phyloP scores from a whole-genome alignment of 64 coral and sea anemone species.

The Montipora cactus region DNA sequence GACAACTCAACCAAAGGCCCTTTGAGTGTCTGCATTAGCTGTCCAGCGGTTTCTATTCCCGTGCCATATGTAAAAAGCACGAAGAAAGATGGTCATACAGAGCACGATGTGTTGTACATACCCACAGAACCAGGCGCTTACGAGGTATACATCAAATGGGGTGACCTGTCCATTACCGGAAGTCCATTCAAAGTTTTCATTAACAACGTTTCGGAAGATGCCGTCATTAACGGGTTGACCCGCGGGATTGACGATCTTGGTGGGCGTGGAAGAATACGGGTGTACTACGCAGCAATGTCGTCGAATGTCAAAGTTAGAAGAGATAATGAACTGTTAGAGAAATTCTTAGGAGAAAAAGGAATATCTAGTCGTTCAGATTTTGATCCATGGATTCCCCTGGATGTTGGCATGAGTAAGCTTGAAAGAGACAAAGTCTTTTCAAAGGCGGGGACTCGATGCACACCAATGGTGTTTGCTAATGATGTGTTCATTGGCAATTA shows the following conservation, averaged over 20 bases:
- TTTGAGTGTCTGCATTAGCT: slow-evolving; percentile 98
- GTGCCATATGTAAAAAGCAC: slow-evolving; percentile 95
- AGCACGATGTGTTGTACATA: slow-evolving; percentile 91
- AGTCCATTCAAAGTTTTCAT: slow-evolving; percentile 92
- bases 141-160: slow-evolving; percentile 97
- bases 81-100: slow-evolving; percentile 71
- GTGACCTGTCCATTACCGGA: slow-evolving; percentile 76
- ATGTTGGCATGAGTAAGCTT: slow-evolving; percentile 76
- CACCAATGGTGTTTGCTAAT: slow-evolving; percentile 93
- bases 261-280: slow-evolving; percentile 71
- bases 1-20: slow-evolving; percentile 93
- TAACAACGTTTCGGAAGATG: slow-evolving; percentile 75
- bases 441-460: slow-evolving; percentile 78
- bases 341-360: slow-evolving; percentile 78
- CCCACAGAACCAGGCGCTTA: slow-evolving; percentile 93
- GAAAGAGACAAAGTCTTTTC: slow-evolving; percentile 87
- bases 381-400: slow-evolving; percentile 79
- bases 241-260: slow-evolving; percentile 25
- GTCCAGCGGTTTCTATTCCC: slow-evolving; percentile 99
- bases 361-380: slow-evolving; percentile 66
- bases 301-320: slow-evolving; percentile 72
- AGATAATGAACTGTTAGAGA: slow-evolving; percentile 76
- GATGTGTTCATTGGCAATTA: slow-evolving; percentile 81
- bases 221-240: background rate
- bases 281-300: slow-evolving; percentile 87